Conservation (phyloP, 2,113 vertebrate species). For the Psettodes erumei region DNA sequence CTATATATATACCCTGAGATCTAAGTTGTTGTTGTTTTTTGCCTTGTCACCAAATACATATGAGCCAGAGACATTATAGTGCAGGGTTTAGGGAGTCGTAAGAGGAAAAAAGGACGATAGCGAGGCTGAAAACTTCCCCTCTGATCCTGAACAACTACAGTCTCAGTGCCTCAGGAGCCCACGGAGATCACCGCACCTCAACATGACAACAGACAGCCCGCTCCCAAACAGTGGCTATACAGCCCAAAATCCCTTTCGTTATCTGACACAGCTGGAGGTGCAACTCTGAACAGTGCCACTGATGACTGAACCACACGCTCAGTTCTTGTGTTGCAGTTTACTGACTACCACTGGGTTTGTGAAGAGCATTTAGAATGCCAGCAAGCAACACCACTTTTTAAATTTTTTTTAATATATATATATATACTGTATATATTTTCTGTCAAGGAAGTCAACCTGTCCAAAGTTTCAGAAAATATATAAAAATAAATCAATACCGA, state of each 20-base stretch:
- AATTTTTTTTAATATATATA: no score
- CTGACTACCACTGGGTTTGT: constrained; percentile 61
- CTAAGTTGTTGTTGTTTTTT: constrained; percentile 72
- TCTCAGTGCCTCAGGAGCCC: constrained; percentile 51
- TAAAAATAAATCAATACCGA: constrained; percentile 70
- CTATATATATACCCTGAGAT: constrained; percentile 84
- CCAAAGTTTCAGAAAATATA: constrained; percentile 84
- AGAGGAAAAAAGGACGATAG: constrained; percentile 44
- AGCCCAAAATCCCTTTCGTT: constrained; percentile 80
- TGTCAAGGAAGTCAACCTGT: constrained; percentile 85
- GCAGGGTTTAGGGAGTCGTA: constrained; percentile 60
- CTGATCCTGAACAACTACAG: constrained; percentile 60
- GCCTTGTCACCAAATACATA: constrained; percentile 74
- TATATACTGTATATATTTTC: constrained; percentile 42
- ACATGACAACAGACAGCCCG: constrained; percentile 60
- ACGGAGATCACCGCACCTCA: constrained; percentile 62
- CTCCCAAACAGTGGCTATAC: constrained; percentile 71
- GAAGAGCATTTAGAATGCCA: constrained; percentile 49
- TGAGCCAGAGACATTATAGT: constrained; percentile 63
- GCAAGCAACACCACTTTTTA: constrained; percentile 50
- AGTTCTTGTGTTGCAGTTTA: constrained; percentile 63
- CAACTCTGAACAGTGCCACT: constrained; percentile 69
- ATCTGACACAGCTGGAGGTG: constrained; percentile 79
- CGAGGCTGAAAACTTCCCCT: constrained; percentile 32
- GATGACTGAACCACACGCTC: constrained; percentile 54